Conservation (phyloP, 2,113 vertebrate species). For the Aphyosemion australe region DNA sequence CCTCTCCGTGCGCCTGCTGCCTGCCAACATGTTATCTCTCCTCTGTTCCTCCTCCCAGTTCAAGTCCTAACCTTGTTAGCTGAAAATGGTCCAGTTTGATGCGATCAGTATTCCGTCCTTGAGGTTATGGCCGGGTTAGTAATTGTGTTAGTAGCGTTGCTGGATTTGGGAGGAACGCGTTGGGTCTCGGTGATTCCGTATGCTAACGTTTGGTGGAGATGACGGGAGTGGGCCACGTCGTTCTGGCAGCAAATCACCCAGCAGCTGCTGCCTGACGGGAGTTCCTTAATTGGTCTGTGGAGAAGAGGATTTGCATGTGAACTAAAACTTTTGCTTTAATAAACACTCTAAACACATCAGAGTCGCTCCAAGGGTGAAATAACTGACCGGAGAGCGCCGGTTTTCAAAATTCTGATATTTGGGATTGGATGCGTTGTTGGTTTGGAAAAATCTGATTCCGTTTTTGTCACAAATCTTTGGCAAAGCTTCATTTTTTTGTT, state of each 20-base stretch:
- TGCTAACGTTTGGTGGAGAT: conserved; percentile 42
- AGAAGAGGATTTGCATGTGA: background rate
- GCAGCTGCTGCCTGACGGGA: conserved; percentile 19
- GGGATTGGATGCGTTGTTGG: too few relatives aligned
- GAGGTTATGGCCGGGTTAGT: conserved; percentile 58
- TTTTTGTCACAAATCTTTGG: too few relatives aligned
- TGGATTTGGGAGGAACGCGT: conserved; percentile 45
- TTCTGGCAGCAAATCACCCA: conserved; percentile 11
- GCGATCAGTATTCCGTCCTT: conserved; percentile 69
- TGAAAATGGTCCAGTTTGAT: conserved; percentile 70
- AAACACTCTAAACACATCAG: background rate
- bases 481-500: too few relatives aligned
- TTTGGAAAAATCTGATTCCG: too few relatives aligned
- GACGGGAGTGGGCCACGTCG: conserved; percentile 3
- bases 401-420: too few relatives aligned
- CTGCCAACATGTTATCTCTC: conserved; percentile 49
- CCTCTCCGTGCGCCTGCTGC: conserved; percentile 47
- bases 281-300: background rate
- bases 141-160: conserved; percentile 56
- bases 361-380: too few relatives aligned
- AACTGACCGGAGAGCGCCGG: too few relatives aligned
- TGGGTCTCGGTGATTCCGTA: conserved; percentile 29
- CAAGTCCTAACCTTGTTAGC: conserved; percentile 69
- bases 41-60: conserved; percentile 48
- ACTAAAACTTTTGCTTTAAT: background rate